A percentile compares a stretch with the other conserved stretches of the same genome.
Evolutionary conservation across 2,113 vertebrate genomes (phyloP).

Genomic region (Plotosus lineatus): DNA sequence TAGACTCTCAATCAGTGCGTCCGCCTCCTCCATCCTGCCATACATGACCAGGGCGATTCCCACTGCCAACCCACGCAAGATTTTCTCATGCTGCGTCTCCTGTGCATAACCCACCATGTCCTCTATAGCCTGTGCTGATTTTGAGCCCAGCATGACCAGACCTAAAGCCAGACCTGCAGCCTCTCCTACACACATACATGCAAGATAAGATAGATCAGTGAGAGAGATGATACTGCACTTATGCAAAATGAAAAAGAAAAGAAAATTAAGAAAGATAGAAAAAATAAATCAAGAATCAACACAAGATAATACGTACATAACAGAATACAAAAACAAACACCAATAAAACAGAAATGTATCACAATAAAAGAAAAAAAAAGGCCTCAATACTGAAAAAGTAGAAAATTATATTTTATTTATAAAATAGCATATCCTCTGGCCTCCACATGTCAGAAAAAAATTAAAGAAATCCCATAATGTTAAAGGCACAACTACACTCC

Average conservation of each 20-base stretch:
- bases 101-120: conserved; percentile 99
- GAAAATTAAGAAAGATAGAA: no score
- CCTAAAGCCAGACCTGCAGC: conserved; percentile 93
- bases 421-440: no score
- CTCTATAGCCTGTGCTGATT: conserved; percentile 97
- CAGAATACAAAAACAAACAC: background rate
- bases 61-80: conserved; percentile 91
- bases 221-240: no score
- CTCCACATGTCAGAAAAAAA: no score
- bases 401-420: no score
- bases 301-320: background rate
- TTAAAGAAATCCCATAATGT: no score
- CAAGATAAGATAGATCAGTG: no score
- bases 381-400: no score
- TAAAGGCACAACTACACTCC: no score
- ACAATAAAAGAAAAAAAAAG: no score
- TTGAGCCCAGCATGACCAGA: conserved; percentile 96
- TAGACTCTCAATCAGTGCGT: conserved; percentile 95
- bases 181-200: conserved; percentile 77
- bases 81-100: conserved; percentile 98
- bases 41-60: conserved; percentile 98
- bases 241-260: no score
- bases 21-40: conserved; percentile 96
- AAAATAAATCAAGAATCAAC: background rate
- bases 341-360: no score